Base-by-base conservation (phyloP, 2,797 vertebrate genomes). In the Neoniphon sammara region DNA sequence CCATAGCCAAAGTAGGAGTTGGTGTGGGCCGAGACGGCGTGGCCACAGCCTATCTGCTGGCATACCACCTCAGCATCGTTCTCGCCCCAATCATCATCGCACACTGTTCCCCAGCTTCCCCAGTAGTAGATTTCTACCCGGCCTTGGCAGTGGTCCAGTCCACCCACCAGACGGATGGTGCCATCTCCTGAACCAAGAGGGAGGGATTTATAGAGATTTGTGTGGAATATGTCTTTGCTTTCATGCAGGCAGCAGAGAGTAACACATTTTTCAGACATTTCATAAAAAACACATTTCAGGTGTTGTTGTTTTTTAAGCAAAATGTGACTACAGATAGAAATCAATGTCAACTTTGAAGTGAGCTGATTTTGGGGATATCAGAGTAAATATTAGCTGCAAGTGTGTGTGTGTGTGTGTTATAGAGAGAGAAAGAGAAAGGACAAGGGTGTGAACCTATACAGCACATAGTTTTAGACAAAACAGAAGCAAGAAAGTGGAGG, bases 71-170 rank as follows among this genome's bases (percentile, higher is more conserved):
- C 58, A 15, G 97, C 96, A 0, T 98, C 96, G 0, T 70, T 91
- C 54, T 95, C 70, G 18, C 88, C 91, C 98, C 98, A 99, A 88
- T 97, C 97, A 0, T 99, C 98, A 0, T 99, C 98, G 0, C 98
- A 99, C 72, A 99, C 95, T 0, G 97, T 98, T 70, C 98, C 98
- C 98, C 98, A 99, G 69, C 62, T 90, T 18, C 97, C 96, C 0
- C 88, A 89, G 83, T 96, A 94, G 89, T 95, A 94, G 84, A 99
- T 92, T 91, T 99, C 98, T 50, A 99, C 97, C 4, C 97, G 91
- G 69, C 98, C 98, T 85, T 96, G 94, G 83, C 98, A 99, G 0
- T 54, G 9, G 44, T 95, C 87, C 0, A 81, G n/a, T 2, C 97
- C 96, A 0, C 94, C 95, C 55, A 94, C 88, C 80, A 99, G 90